phyloP scores from a whole-genome alignment of 1,140 invertebrate species.

The Eurosta solidaginis region DNA sequence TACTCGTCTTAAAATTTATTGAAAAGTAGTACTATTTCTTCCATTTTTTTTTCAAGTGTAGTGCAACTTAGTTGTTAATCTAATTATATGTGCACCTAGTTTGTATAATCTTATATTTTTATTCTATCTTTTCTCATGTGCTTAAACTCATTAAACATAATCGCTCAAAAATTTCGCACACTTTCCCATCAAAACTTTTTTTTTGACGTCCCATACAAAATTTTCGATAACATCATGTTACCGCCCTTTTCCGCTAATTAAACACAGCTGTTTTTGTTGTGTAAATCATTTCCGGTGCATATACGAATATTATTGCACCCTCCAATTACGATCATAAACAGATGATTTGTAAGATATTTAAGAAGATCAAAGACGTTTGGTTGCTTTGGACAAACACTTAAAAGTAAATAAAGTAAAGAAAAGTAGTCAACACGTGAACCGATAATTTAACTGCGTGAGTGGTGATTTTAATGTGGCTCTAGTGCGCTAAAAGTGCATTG shows the following conservation, averaged over 20 bases:
- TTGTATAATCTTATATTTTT: too few relatives aligned
- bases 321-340: neutral
- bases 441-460: conserved; percentile 4
- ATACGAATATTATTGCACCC: too few relatives aligned
- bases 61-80: too few relatives aligned
- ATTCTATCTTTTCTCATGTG: too few relatives aligned
- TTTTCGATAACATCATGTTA: neutral
- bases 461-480: neutral
- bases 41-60: too few relatives aligned
- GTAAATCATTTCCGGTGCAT: neutral
- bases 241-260: conserved; percentile 3
- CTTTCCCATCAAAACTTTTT: neutral
- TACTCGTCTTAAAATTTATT: too few relatives aligned
- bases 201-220: neutral
- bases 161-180: neutral
- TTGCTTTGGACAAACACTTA: neutral
- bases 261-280: conserved; percentile 5
- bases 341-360: neutral
- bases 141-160: too few relatives aligned
- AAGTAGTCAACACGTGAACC: neutral
- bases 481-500: neutral
- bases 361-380: neutral
- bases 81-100: too few relatives aligned
- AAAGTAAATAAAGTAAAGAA: neutral
- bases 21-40: too few relatives aligned